Evolutionary conservation across 2,797 vertebrate species (phyloP), one percentile per base, ranked within the genome.

Genomic region (Acanthurus tractus): DNA sequence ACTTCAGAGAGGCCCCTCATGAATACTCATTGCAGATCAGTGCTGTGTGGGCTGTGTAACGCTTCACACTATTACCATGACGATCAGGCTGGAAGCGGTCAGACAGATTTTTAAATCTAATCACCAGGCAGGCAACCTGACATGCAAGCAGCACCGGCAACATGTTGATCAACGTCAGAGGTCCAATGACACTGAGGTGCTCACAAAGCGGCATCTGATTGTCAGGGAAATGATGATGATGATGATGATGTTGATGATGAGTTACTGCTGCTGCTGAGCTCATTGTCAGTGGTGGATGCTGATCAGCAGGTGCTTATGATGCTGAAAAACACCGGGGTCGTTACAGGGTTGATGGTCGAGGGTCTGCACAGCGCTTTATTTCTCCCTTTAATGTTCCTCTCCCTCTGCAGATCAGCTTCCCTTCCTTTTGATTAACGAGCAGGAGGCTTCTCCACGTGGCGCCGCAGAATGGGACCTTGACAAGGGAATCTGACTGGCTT

Each of bases 401-500:
- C 84, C 81, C 45, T 22, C 74, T 17, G 63, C 77, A 81, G 79
- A 85, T 84, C 54, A 61, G 74, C 61, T 58, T 71, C 79, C 74
- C 23, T 4, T 66, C 50, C 25, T 29, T 29, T 67, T 88, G 91
- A 92, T 93, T 92, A 88, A 92, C 79, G 83, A 90, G 79, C 69
- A 83, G 90, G 65, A 81, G 25, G 73, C 83, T 55, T 70, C 77
- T 87, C 79, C 84, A 76, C 3, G 10, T 17, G 64, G 78, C 74
- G 79, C 77, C 64, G 76, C 79, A 57, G 56, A 83, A 72, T 42
- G 57, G 74, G 89, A 90, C 90, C 89, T 92, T 93, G 93, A 92
- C 82, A 86, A 68, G 64, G 80, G 86, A 88, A 78, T 89, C 88
- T 76, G 80, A 88, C 88, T 86, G 76, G 89, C 86, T 91, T 88